Evolutionary conservation across 2,113 vertebrate genomes (phyloP).

Genomic region (Burhinus bistriatus): DNA sequence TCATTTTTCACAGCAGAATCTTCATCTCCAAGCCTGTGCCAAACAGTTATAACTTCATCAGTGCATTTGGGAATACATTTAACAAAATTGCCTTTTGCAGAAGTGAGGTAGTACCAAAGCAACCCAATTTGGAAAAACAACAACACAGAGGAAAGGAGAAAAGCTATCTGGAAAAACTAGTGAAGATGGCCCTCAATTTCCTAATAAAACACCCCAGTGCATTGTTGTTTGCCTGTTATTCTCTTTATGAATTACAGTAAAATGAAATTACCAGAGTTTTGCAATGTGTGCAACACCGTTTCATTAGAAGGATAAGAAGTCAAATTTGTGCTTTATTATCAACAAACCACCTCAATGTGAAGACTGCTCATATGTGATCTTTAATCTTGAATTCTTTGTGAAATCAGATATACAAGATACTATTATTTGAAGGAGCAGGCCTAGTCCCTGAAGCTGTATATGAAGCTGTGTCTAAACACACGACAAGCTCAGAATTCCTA

Average conservation of each 20-base stretch:
- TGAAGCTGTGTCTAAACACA: neutral
- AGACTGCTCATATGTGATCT: neutral
- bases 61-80: conserved; percentile 64
- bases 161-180: neutral
- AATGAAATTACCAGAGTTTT: conserved; percentile 53
- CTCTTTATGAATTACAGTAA: conserved; percentile 31
- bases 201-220: conserved; percentile 50
- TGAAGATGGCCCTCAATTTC: conserved; percentile 53
- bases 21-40: conserved; percentile 60
- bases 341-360: neutral
- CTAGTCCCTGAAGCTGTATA: neutral
- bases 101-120: conserved; percentile 48
- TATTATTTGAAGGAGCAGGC: neutral
- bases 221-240: conserved; percentile 21
- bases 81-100: conserved; percentile 69
- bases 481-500: neutral
- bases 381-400: neutral
- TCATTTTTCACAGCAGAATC: conserved; percentile 73
- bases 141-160: conserved; percentile 24
- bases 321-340: neutral
- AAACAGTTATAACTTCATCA: conserved; percentile 76
- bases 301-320: conserved; percentile 10
- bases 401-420: neutral
- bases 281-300: neutral
- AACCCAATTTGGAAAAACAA: conserved; percentile 57